Evolutionary conservation across 2,113 vertebrate genomes (phyloP), one percentile per base, ranked within the genome.

Genomic region (Seriola aureovittata): DNA sequence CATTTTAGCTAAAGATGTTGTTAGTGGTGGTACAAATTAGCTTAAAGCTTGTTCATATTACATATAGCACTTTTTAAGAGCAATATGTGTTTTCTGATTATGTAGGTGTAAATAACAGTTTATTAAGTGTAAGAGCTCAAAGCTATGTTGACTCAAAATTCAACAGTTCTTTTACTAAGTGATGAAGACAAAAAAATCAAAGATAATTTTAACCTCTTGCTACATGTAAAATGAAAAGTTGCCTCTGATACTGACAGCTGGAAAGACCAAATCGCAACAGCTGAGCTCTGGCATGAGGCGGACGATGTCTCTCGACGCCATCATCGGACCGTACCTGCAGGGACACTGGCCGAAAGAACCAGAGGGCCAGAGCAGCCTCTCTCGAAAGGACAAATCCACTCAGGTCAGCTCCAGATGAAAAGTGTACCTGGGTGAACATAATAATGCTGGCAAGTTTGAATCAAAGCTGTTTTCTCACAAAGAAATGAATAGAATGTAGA

Each of bases 291-390:
- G 93, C 25, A 96, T 96, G 83, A 93, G 94, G 13, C 95, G 96
- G 62, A 96, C 96, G 0, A 91, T 96, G 64, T 97, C 97, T 3
- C 91, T 97, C 3, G 97, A 98, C 58, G 95, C 96, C 91, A 90
- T 97, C 81, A 92, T 97, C 66, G 96, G 96, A 54, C 96, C 96
- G 0, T 98, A 98, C 91, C 95, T 98, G 84, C 88, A 97, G 89
- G 97, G 97, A 59, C 97, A 97, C 86, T 98, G 97, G 97, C 97
- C 97, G 0, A 95, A 96, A 85, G 97, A 97, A 21, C 73, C 91
- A 0, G 96, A 97, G 40, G 93, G 90, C 84, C 83, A 70, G n/a
- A 89, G 89, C 75, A 55, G 92, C 71, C 59, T 65, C 10, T 95
- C 93, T 80, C 88, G 90, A 90, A 96, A 95, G 81, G 96, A 98